phyloP scores from a whole-genome alignment of 2,888 invertebrate species.

The Erynnis tages region DNA sequence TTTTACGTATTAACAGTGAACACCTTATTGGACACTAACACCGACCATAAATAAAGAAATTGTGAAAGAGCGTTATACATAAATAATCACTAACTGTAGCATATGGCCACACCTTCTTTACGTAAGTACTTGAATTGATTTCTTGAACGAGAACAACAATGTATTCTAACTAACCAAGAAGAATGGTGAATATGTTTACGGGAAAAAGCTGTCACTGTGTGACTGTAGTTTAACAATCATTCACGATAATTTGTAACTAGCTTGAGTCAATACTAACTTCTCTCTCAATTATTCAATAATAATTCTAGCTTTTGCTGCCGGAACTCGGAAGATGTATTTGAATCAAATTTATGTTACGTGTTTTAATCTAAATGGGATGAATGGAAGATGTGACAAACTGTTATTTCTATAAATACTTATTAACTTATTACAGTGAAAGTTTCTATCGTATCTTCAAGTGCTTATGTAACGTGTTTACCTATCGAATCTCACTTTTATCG shows the following conservation, averaged over 20 bases:
- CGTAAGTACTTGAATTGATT: no score
- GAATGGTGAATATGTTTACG: no score
- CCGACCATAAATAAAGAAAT: no score
- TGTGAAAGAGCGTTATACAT: no score
- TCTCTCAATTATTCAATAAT: no score
- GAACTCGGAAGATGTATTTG: background rate
- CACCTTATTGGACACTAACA: no score
- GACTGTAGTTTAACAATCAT: no score
- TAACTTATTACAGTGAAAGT: background rate
- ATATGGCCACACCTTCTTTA: no score
- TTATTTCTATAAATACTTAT: background rate
- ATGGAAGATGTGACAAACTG: constrained; percentile 1
- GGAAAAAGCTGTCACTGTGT: no score
- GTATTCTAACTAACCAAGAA: no score
- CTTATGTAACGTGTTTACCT: background rate
- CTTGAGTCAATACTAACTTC: background rate
- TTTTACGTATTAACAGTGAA: no score
- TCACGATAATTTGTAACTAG: background rate
- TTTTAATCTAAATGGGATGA: background rate
- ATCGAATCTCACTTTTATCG: background rate
- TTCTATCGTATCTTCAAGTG: background rate
- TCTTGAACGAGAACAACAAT: background rate
- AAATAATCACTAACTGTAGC: no score
- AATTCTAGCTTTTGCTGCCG: background rate
- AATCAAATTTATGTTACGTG: background rate